Base-by-base conservation (phyloP, 2,888 invertebrate genomes). In the Tipula lateralis region DNA sequence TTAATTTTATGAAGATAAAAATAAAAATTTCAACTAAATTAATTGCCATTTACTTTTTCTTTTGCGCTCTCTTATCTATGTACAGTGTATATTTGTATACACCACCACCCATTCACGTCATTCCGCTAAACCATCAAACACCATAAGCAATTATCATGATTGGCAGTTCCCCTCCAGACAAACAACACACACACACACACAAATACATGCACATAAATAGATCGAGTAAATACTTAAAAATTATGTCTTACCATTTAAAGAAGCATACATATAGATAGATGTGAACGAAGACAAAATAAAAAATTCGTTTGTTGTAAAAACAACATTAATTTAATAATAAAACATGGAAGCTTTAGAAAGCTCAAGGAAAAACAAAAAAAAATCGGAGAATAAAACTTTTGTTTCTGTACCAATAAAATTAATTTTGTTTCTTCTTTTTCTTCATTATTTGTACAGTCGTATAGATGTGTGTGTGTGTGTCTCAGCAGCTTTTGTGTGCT, bases 201-300 rank as follows among this genome's bases (percentile, higher is more conserved):
- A 66, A 3, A 66, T 9, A 24, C 1, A 24, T 13, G 24, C 24
- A 66, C 24, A 66, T 12, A 66, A 9, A 66, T 9, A 66, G 66
- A 66, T 66, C 66, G 66, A 66, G 66, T 66, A 66, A 66, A 66
- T 66, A 66, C 66, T 66, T 66, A 66, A 66, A 66, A 66, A 66
- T 66, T 66, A 66, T 66, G 66, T 66, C 66, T 66, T 66, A 66
- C 66, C 66, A 66, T 66, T 66, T 66, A 66, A 24, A 66, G 66
- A 66, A 66, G 19, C 66, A 66, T 66, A 24, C 24, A 66, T n/a
- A n/a, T n/a, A n/a, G n/a, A n/a, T n/a, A n/a, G n/a, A n/a, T n/a
- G n/a, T n/a, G n/a, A n/a, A n/a, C n/a, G n/a, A 66, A 66, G 24
- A 66, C 9, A 66, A 66, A 66, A 66, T 7, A n/a, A n/a, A 66